Base-by-base conservation (phyloP, 2,888 invertebrate species). In the Nemapogon koenigi region DNA sequence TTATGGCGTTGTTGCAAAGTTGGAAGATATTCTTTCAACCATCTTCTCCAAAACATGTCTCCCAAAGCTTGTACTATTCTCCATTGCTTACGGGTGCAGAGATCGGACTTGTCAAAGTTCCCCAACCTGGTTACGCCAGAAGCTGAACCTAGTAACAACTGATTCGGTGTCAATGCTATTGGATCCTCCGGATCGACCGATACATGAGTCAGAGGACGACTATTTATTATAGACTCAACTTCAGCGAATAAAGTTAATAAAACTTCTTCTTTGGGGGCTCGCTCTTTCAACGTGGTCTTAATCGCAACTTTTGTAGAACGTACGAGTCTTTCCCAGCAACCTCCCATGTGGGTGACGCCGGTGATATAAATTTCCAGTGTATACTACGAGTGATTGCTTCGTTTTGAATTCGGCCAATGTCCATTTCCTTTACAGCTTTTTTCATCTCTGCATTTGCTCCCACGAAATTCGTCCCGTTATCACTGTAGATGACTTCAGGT, bases 151-250 rank as follows among this genome's bases (percentile, higher is more conserved):
- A 46, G 3, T 2, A 53, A 37, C 35, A 55, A 50, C 41, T 55
- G 51, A 33, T 55, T 55, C 1, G 51, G 50, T 2, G 55, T 55
- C 2, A 54, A 31, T 0, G 48, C 37, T 29, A 52, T 52, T 0
- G 26, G 15, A 18, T 49, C 44, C 3, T 39, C 35, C 1, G 43
- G 43, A 6, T 52, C 49, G 6, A 46, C 42, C 1, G 51, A 48
- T 0, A 53, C 52, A 39, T 51, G 48, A 1, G 43, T 49, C 3
- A 57, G 32, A 1, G 53, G 48, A n/a, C n/a, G n/a, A n/a, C n/a
- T n/a, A n/a, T n/a, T n/a, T n/a, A n/a, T n/a, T n/a, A n/a, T n/a
- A n/a, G n/a, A n/a, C n/a, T n/a, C 38, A 13, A 32, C 38, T 3
- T 37, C 32, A 2, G 33, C 26, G 26, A 38, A 8, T 8, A 38